phyloP scores from a whole-genome alignment of 2,888 invertebrate species.

The Mantis religiosa region DNA sequence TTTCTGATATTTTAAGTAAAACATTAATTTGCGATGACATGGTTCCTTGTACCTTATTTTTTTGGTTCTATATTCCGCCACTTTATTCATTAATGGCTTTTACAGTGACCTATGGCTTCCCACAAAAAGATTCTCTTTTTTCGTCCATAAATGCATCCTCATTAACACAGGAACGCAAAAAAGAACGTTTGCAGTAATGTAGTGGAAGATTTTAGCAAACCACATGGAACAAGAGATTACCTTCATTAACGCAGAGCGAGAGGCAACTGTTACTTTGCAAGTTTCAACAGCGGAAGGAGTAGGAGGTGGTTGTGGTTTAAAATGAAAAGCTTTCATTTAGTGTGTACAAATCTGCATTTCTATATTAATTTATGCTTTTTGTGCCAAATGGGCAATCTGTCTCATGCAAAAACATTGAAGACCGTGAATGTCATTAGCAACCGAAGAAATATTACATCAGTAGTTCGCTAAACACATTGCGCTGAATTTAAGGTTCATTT shows the following conservation, averaged over 20 bases:
- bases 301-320: neutral
- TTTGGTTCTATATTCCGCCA: neutral
- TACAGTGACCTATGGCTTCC: neutral
- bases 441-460: too few relatives aligned
- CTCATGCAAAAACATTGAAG: too few relatives aligned
- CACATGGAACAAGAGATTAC: neutral
- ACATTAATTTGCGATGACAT: too few relatives aligned
- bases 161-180: neutral
- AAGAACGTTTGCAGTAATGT: neutral
- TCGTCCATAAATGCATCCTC: neutral
- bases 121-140: neutral
- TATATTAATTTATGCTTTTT: too few relatives aligned
- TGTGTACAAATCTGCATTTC: neutral
- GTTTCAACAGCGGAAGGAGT: neutral
- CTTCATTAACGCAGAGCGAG: neutral
- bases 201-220: neutral
- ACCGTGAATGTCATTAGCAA: too few relatives aligned
- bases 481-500: too few relatives aligned
- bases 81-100: neutral
- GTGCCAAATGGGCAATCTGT: too few relatives aligned
- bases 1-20: too few relatives aligned
- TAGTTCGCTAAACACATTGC: too few relatives aligned
- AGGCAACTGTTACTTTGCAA: neutral
- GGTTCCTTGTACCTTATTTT: neutral
- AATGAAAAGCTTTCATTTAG: neutral